A percentile compares a stretch with the other conserved stretches of the same genome.
These are phyloP conservation scores for Sus cebifrons DNA, from an alignment of 2,797 vertebrate genomes.

Conservation along the genomic window DNA sequence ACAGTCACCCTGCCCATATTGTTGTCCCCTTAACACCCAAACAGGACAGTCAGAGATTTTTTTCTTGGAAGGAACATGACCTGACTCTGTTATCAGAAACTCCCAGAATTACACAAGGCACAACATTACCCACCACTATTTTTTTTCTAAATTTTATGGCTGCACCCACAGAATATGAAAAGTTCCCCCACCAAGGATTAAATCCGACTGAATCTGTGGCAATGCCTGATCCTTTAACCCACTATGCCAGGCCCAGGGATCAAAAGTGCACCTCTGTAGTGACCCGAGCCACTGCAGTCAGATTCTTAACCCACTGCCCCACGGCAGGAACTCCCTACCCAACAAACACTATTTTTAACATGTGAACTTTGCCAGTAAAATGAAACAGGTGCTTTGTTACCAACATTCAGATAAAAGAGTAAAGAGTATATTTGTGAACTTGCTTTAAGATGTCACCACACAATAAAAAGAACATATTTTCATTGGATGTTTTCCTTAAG, in stretches of 20 bases:
- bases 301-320: no score
- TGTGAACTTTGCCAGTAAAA: neutral
- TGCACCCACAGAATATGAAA: no score
- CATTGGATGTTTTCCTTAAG: neutral
- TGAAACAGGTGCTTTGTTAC: neutral
- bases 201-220: no score
- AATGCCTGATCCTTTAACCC: no score
- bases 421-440: conserved; percentile 50
- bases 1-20: neutral
- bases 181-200: no score
- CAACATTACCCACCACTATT: neutral
- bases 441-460: accelerated
- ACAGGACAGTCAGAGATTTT: conserved; percentile 5
- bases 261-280: no score
- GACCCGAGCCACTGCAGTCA: no score
- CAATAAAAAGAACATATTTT: conserved; percentile 21
- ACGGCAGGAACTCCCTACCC: no score
- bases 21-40: neutral
- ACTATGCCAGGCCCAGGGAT: no score
- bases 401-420: neutral
- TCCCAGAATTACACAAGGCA: conserved; percentile 22
- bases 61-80: neutral
- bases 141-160: no score
- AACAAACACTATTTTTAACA: conserved; percentile 46
- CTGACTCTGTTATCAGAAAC: conserved; percentile 12